Conservation (phyloP, 2,797 vertebrate genomes). For the Poecile montanus region DNA sequence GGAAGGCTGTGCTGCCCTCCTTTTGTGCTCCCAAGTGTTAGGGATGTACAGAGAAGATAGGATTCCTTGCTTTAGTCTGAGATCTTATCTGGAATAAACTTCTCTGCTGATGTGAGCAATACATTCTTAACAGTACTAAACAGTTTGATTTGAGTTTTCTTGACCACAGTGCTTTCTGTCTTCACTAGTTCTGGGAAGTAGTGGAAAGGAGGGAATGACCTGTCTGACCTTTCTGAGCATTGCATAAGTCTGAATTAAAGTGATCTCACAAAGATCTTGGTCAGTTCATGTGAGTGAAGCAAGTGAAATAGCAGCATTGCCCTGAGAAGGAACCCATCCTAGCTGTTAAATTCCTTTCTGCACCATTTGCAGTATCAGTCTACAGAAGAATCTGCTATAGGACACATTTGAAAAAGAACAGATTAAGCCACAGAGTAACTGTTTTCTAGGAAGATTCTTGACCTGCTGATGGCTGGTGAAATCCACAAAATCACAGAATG, state of each 20-base stretch:
- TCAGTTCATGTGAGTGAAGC: background rate
- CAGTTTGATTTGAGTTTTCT: constrained; percentile 24
- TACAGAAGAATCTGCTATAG: background rate
- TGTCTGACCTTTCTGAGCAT: constrained; percentile 15
- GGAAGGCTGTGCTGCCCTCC: background rate
- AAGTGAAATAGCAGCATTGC: background rate
- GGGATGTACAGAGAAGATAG: background rate
- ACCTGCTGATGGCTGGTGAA: background rate
- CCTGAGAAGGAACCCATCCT: background rate
- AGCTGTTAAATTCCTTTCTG: background rate
- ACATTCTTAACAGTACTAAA: background rate
- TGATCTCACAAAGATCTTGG: background rate
- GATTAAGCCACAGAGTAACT: background rate
- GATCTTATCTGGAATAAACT: constrained; percentile 6
- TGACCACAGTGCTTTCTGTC: constrained; percentile 25
- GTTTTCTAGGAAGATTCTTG: background rate
- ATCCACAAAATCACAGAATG: background rate
- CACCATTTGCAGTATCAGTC: background rate
- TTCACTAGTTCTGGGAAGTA: constrained; percentile 9
- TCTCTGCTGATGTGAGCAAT: constrained; percentile 1
- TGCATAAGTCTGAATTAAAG: background rate
- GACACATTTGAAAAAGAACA: background rate
- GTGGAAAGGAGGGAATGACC: background rate
- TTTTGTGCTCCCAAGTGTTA: background rate
- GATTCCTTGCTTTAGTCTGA: background rate